Base-by-base conservation (phyloP, 2,113 vertebrate species). In the Osmerus mordax region DNA sequence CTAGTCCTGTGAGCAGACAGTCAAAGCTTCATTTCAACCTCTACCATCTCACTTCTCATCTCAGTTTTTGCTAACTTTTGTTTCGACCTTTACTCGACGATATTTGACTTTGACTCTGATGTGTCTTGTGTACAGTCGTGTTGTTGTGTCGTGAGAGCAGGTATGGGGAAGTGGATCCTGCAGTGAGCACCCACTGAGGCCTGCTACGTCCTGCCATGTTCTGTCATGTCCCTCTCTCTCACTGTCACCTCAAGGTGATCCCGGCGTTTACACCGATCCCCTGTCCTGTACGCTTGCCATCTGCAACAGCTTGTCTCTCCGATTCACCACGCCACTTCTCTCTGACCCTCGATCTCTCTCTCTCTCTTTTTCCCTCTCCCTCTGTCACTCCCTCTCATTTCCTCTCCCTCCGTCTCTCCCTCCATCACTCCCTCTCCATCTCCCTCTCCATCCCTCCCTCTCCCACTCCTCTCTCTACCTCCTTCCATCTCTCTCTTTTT, bases 241-340 rank as follows among this genome's bases (percentile, higher is more conserved):
- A 47, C 41, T 47, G 41, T 47, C 41, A 47, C 41, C 41, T 47
- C 41, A 47, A 47, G 9, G 41, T 47, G 41, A 47, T 47, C 41
- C 41, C 41, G 7, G 41, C 41, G 41, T 47, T 1, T 2, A 47
- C 41, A 7, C 7, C 41, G 9, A 11, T 12, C 41, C 41, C 7
- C 41, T 47, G 41, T 62, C 68, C 69, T 61, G 62, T 74, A 66
- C 69, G 65, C n/a, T 55, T 29, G 53, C 77, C 78, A 81, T 76
- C 79, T 78, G 81, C 74, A 70, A 62, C 78, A 66, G 73, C 53
- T 70, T 74, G 70, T 79, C 68, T 13, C 78, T 72, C 74, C 70
- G 66, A 62, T 73, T 80, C 60, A 66, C 65, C 67, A 67, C 65
- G 32, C 28, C 72, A 59, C 54, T 65, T n/a, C 63, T 19, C 36